phyloP scores from a whole-genome alignment of 2,888 invertebrate genomes.

The Fragum sueziense region DNA sequence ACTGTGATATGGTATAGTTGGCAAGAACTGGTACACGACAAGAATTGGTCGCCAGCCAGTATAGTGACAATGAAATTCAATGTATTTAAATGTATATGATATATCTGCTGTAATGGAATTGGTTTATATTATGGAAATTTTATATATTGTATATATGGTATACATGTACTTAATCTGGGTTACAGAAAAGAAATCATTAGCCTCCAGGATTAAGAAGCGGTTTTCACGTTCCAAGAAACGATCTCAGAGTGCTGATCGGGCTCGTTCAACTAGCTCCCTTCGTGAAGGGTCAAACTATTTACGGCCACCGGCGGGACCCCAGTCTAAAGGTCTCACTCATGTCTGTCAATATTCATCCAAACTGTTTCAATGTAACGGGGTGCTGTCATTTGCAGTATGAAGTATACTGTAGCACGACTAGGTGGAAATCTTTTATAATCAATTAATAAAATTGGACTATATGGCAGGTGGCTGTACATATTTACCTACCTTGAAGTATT shows the following conservation, averaged over 20 bases:
- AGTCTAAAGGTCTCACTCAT: constrained; percentile 72
- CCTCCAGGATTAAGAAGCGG: constrained; percentile 72
- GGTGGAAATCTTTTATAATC: constrained; percentile 32
- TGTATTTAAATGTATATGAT: too few species aligned
- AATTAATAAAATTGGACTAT: neutral
- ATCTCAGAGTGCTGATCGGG: constrained; percentile 75
- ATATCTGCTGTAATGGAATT: too few species aligned
- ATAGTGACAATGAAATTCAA: too few species aligned
- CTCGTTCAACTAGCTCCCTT: constrained; percentile 63
- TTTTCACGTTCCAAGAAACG: constrained; percentile 77
- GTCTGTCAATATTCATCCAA: constrained; percentile 22
- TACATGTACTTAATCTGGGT: constrained; percentile 38
- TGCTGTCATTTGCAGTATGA: constrained; percentile 26
- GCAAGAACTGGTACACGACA: too few species aligned
- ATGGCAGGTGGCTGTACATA: neutral
- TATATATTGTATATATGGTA: too few species aligned
- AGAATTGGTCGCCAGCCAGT: too few species aligned
- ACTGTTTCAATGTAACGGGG: constrained; percentile 30
- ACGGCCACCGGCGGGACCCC: constrained; percentile 72
- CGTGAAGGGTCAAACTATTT: constrained; percentile 73
- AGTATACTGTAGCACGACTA: constrained; percentile 7
- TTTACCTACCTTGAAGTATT: too few species aligned
- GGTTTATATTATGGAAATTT: too few species aligned
- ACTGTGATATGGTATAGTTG: too few species aligned
- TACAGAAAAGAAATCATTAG: constrained; percentile 77